Evolutionary conservation across 2,888 invertebrate genomes (phyloP).

Genomic region (Rhagium mordax): DNA sequence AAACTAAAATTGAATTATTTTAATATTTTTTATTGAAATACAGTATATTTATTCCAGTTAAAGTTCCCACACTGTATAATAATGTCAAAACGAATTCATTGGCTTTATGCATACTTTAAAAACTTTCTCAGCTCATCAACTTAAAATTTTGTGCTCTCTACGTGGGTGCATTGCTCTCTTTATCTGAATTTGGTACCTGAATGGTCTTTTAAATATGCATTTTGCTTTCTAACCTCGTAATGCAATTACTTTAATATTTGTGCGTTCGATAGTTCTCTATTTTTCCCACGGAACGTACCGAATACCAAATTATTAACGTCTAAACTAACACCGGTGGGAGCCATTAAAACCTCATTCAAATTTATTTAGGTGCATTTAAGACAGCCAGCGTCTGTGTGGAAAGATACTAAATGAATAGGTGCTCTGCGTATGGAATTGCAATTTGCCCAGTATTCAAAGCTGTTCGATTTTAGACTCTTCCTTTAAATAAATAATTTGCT

Average conservation of each 20-base stretch:
- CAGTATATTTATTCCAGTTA: too few species aligned
- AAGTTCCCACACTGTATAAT: too few species aligned
- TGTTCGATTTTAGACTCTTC: background rate
- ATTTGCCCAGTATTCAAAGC: background rate
- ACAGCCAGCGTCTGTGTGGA: background rate
- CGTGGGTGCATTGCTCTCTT: too few species aligned
- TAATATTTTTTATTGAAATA: too few species aligned
- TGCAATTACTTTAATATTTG: background rate
- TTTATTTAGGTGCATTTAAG: slow-evolving; percentile 6
- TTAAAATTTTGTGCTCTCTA: too few species aligned
- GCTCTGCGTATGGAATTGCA: slow-evolving; percentile 10
- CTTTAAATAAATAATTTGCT: slow-evolving; percentile 24
- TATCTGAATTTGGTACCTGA: too few species aligned
- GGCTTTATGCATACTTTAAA: too few species aligned
- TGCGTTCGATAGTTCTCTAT: background rate
- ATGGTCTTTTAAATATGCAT: background rate
- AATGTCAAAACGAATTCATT: too few species aligned
- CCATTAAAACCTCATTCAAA: background rate
- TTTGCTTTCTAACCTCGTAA: background rate
- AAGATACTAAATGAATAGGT: slow-evolving; percentile 7
- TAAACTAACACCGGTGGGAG: background rate
- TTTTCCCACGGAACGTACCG: background rate
- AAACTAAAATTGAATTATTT: too few species aligned
- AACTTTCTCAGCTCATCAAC: too few species aligned
- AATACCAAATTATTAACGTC: background rate